Base-by-base conservation (phyloP, 2,113 vertebrate species). In the Aspiorhynchus laticeps region DNA sequence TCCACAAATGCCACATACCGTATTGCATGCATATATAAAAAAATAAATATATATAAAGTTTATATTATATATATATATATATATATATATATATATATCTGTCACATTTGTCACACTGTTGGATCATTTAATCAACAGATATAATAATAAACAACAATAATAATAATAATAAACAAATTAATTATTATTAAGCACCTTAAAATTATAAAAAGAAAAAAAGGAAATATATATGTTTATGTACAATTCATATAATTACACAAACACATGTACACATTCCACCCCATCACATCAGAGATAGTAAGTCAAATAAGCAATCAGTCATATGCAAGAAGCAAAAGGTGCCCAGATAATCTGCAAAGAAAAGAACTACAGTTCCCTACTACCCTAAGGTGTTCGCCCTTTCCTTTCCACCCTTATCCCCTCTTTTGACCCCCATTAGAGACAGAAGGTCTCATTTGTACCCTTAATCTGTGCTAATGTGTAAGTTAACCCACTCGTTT, bases 381-480 rank as follows among this genome's bases (percentile, higher is more conserved):
- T 85, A 59, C 63, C 82, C 85, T 80, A 15, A 80, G 78, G 77
- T 65, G 69, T 65, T 87, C 41, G 14, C 81, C 83, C 65, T 41
- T 65, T 73, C 65, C 74, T 65, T 87, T 65, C 43, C 26, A 78
- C 76, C 76, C 76, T 53, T 51, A 73, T 31, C 38, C 17, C 19
- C 67, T 74, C 73, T 78, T 87, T 31, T 86, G 89, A 88, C 89
- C 89, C 51, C 86, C 41, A 69, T 87, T 85, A 83, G 71, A 77
- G 65, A 71, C 84, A 87, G 76, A 90, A 86, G 86, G 84, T 86
- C 88, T 88, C 86, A 89, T 86, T 89, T 90, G 89, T 90, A 76
- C 46, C 61, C 63, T 61, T 88, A 85, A 86, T 87, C 83, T 76
- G 86, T 77, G 84, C 80, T 89, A 86, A 89, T 86, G 86, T 84